phyloP scores from a whole-genome alignment of 2,113 vertebrate genomes.

The Pachyramphus minor region DNA sequence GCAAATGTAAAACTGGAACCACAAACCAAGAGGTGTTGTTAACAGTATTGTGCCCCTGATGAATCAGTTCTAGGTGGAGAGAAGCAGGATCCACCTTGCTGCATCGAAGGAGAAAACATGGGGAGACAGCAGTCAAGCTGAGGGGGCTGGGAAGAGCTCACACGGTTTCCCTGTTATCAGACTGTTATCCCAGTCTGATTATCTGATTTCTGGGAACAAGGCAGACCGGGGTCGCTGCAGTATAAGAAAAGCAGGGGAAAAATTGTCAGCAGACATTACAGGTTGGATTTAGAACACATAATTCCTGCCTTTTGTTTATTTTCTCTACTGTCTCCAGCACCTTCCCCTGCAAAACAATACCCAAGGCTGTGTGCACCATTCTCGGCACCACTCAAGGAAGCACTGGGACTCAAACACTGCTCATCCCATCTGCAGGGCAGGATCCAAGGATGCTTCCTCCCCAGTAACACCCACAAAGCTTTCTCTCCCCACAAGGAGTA shows the following conservation, averaged over 20 bases:
- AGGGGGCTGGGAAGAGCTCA: neutral
- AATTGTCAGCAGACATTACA: neutral
- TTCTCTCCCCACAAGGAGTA: neutral
- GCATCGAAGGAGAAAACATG: neutral
- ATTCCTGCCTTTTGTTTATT: neutral
- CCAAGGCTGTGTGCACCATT: rapidly evolving
- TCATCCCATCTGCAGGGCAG: neutral
- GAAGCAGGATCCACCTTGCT: neutral
- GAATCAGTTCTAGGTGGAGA: neutral
- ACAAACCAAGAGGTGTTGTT: neutral
- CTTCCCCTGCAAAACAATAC: neutral
- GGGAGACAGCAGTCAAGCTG: neutral
- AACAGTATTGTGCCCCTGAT: neutral
- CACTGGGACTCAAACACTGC: neutral
- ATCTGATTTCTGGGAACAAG: neutral
- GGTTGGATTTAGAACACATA: neutral
- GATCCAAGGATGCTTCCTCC: neutral
- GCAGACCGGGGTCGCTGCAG: neutral
- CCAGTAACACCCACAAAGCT: neutral
- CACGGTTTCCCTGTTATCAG: neutral
- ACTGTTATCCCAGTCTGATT: neutral
- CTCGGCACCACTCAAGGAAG: neutral
- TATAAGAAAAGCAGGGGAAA: neutral
- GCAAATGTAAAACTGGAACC: neutral
- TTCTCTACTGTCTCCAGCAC: neutral